These are phyloP conservation scores for Cnemophilus loriae DNA, from an alignment of 2,113 vertebrate species.

Conservation along the genomic window DNA sequence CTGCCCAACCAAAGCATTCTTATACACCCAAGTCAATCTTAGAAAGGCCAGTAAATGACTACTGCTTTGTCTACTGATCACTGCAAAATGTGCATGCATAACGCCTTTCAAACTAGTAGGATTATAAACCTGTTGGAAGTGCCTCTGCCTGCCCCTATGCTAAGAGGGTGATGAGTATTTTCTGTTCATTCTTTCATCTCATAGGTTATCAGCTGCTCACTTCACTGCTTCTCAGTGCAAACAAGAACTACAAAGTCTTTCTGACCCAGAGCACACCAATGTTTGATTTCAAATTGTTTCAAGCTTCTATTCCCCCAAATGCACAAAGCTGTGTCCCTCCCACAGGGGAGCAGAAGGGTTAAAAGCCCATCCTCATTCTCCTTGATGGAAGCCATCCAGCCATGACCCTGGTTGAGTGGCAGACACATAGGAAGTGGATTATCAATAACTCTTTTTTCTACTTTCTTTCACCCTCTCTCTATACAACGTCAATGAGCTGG, in stretches of 20 bases:
- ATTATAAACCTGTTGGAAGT: neutral
- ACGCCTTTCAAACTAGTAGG: neutral
- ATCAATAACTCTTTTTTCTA: slow-evolving; percentile 66
- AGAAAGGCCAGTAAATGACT: neutral
- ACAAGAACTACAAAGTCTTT: neutral
- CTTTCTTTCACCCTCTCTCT: slow-evolving; percentile 41
- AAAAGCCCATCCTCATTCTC: slow-evolving; percentile 28
- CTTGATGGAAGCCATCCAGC: slow-evolving; percentile 45
- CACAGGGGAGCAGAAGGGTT: slow-evolving; percentile 22
- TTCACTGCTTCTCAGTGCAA: neutral
- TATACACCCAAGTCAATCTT: neutral
- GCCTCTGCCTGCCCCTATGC: neutral
- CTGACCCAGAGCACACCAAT: neutral
- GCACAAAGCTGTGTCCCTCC: neutral
- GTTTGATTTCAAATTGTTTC: neutral
- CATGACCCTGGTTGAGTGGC: slow-evolving; percentile 65
- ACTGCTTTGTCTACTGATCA: neutral
- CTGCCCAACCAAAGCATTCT: neutral
- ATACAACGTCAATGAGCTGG: slow-evolving; percentile 72
- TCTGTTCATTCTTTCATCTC: neutral
- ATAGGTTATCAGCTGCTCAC: neutral
- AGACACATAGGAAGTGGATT: slow-evolving; percentile 64
- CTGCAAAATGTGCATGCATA: neutral
- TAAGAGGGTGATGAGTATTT: neutral
- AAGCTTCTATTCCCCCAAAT: neutral